Evolutionary conservation across 1,140 invertebrate species (phyloP).

Genomic region (Mesaphorura yosii): DNA sequence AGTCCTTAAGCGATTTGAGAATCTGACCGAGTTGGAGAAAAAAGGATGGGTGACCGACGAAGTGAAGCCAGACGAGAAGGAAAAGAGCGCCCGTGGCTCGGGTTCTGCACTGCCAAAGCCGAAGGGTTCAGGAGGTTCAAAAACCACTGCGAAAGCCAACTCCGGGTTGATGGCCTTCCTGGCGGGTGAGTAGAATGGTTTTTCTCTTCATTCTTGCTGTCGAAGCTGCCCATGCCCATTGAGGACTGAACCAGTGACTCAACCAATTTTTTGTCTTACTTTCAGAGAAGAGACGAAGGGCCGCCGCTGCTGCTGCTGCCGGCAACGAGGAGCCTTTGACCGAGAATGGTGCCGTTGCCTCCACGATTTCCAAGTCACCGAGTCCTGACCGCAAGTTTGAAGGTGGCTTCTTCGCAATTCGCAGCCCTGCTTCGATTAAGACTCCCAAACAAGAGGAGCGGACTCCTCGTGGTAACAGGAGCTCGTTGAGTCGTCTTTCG

Average conservation of each 20-base stretch:
- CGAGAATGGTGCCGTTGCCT: no score
- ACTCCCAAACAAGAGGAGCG: background rate
- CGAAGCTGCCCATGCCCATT: background rate
- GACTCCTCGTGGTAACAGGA: no score
- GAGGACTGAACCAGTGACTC: background rate
- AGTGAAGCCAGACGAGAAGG: background rate
- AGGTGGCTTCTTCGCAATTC: slow-evolving; percentile 18
- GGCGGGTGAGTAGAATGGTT: slow-evolving; percentile 8
- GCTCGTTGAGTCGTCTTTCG: no score
- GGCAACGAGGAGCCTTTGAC: no score
- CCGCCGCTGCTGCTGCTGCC: no score
- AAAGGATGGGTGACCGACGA: no score
- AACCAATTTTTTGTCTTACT: slow-evolving; percentile 3
- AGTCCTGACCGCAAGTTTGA: slow-evolving; percentile 12
- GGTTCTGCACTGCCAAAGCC: background rate
- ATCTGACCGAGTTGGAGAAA: background rate
- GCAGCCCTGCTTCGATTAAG: slow-evolving; percentile 4
- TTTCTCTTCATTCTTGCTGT: background rate
- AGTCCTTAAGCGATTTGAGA: slow-evolving; percentile 8
- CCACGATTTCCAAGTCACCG: background rate
- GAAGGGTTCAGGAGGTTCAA: background rate
- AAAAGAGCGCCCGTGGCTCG: background rate
- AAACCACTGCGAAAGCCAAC: slow-evolving; percentile 7
- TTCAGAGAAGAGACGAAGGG: slow-evolving; percentile 1
- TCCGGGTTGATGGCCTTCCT: slow-evolving; percentile 12